Evolutionary conservation across 2,113 vertebrate genomes (phyloP).

Genomic region (Megatriorchis doriae): DNA sequence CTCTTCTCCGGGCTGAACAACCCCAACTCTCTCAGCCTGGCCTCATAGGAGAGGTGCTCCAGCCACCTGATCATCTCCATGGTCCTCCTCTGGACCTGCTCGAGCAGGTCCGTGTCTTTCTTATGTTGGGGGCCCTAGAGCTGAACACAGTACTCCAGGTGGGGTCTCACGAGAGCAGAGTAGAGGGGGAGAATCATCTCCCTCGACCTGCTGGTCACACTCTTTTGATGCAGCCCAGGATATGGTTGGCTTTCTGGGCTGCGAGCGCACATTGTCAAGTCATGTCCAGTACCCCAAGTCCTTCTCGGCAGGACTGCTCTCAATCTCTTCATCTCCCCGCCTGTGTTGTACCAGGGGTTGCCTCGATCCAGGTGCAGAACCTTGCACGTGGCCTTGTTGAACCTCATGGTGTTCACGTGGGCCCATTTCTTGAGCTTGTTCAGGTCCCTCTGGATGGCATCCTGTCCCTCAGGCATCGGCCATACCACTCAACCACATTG

Average conservation of each 20-base stretch:
- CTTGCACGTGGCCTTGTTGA: neutral
- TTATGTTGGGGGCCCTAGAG: neutral
- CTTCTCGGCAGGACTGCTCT: neutral
- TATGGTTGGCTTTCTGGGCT: neutral
- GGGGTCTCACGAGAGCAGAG: neutral
- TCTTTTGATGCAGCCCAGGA: neutral
- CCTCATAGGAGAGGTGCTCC: neutral
- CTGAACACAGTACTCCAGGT: too few species aligned
- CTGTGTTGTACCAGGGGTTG: neutral
- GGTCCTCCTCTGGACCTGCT: too few species aligned
- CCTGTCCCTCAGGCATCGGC: neutral
- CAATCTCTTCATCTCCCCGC: neutral
- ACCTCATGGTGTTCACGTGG: neutral
- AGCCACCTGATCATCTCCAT: neutral
- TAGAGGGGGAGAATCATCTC: neutral
- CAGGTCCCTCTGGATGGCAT: neutral
- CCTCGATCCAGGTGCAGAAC: neutral
- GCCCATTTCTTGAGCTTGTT: neutral
- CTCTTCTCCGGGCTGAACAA: neutral
- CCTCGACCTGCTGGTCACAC: neutral
- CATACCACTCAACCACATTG: rapidly evolving
- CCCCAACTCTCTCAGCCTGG: neutral
- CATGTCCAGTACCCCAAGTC: too few species aligned
- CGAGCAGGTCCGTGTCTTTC: too few species aligned
- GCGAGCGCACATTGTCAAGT: too few species aligned